These are phyloP conservation scores for Dinomys branickii DNA, from an alignment of 2,113 vertebrate species.

Conservation along the genomic window DNA sequence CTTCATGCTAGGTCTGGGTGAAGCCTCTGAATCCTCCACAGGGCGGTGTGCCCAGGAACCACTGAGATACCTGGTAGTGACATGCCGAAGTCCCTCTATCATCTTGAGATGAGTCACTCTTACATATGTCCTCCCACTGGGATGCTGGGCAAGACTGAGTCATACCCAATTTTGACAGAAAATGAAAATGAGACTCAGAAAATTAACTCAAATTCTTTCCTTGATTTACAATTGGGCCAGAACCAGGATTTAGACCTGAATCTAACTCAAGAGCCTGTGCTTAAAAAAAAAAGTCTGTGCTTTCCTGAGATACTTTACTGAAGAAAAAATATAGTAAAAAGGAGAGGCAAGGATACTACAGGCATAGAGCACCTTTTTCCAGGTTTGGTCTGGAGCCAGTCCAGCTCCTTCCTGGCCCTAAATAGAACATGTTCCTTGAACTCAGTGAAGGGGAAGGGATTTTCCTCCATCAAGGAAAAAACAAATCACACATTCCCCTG, in stretches of 20 bases:
- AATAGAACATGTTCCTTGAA: not conserved
- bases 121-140: not conserved
- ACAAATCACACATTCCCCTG: not conserved
- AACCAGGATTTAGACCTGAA: not conserved
- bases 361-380: not conserved
- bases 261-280: not conserved
- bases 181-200: not conserved
- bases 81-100: too few relatives aligned
- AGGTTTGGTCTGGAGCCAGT: not conserved
- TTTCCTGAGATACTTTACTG: not conserved
- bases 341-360: not conserved
- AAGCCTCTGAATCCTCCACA: not conserved
- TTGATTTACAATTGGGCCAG: not conserved
- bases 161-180: not conserved
- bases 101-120: fast-evolving
- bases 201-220: not conserved
- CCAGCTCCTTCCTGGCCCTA: not conserved
- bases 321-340: not conserved
- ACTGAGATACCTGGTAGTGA: too few relatives aligned
- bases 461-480: not conserved
- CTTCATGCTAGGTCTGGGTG: not conserved
- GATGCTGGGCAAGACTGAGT: not conserved
- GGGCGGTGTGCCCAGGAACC: not conserved
- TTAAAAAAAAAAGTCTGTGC: not conserved
- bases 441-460: not conserved